These are phyloP conservation scores for Salvelinus fontinalis DNA, from an alignment of 2,113 vertebrate species.

Conservation along the genomic window DNA sequence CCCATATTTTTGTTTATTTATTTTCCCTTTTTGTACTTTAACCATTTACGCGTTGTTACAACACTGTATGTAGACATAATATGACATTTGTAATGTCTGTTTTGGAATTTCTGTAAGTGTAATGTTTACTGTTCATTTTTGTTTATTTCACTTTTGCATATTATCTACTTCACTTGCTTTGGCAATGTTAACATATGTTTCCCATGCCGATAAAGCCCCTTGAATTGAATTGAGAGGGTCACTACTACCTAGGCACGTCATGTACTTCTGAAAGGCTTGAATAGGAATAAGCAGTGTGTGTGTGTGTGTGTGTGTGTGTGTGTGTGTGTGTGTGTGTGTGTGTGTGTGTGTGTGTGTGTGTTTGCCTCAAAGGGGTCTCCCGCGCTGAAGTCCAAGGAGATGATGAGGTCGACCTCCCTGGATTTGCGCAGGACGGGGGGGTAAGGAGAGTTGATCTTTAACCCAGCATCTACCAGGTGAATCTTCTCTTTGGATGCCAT, in stretches of 20 bases:
- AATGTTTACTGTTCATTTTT: too few relatives aligned
- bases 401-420: slow-evolving; percentile 17
- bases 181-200: too few relatives aligned
- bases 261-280: neutral
- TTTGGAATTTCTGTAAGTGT: too few relatives aligned
- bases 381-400: neutral
- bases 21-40: too few relatives aligned
- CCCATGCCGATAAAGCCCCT: too few relatives aligned
- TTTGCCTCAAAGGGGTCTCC: slow-evolving; percentile 4
- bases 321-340: neutral
- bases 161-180: too few relatives aligned
- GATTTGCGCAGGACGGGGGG: slow-evolving; percentile 3
- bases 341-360: neutral
- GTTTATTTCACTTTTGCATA: too few relatives aligned
- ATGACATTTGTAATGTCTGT: too few relatives aligned
- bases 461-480: neutral
- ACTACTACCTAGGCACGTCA: neutral
- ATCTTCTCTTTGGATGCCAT: neutral
- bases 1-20: too few relatives aligned
- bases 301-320: neutral
- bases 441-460: neutral
- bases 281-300: neutral
- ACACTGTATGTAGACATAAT: too few relatives aligned
- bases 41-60: too few relatives aligned
- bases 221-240: neutral